These are phyloP conservation scores for Gorsachius goisagi DNA, from an alignment of 2,113 vertebrate genomes.

Conservation along the genomic window DNA sequence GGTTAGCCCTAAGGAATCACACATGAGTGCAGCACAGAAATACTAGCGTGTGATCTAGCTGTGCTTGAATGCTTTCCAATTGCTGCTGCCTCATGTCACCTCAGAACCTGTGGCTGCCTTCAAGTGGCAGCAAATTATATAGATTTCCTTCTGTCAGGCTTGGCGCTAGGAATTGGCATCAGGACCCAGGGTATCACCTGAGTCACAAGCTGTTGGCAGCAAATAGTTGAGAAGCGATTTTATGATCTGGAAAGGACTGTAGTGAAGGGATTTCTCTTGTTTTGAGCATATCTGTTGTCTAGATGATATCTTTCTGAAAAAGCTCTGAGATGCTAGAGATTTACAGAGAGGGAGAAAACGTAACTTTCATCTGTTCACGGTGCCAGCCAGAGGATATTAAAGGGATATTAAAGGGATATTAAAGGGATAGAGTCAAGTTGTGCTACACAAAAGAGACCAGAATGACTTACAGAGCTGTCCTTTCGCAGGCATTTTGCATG, in stretches of 20 bases:
- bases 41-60: not conserved
- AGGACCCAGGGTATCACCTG: not conserved
- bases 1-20: too few species aligned
- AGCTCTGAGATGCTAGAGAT: not conserved
- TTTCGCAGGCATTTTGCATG: conserved; percentile 93
- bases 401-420: not conserved
- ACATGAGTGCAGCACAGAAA: not conserved
- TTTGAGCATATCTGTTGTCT: not conserved
- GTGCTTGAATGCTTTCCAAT: not conserved
- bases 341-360: not conserved
- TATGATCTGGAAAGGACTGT: not conserved
- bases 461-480: not conserved
- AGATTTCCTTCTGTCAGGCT: not conserved
- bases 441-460: not conserved
- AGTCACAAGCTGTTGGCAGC: not conserved
- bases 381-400: not conserved
- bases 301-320: not conserved
- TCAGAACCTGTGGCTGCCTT: not conserved
- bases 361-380: not conserved
- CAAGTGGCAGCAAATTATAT: not conserved
- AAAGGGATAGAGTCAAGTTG: not conserved
- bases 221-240: not conserved
- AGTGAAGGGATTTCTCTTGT: not conserved
- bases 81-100: not conserved
- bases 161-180: not conserved